Base-by-base conservation (phyloP, 1,140 invertebrate species). In the Venturia canescens region DNA sequence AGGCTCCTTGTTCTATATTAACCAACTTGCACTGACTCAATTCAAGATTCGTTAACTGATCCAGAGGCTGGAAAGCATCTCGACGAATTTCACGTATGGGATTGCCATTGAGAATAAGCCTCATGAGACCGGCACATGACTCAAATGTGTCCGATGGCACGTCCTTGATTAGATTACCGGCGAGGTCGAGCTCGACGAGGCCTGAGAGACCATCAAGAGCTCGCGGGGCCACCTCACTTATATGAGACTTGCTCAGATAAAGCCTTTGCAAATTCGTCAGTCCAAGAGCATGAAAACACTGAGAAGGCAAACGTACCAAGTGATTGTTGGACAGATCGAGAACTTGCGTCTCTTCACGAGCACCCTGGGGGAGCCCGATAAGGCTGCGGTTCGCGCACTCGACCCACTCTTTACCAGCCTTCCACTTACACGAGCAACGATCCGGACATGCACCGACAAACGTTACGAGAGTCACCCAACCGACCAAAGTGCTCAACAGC, bases 281-380 rank as follows among this genome's bases (percentile, higher is more conserved):
- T 18, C 95, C 95, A 78, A 97, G 93, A 83, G 94, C 94, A 66
- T 95, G 93, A 84, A 98, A 98, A 16, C 95, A 93, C 86, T 97
- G 95, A 75, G 94, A 93, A 67, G 94, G 94, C 66, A 98, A 91
- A 2, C 94, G 93, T 90, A 96, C 94, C 60, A 98, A 90, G 83
- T 95, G 95, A 91, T 98, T 98, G 21, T 94, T 95, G 13, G 95
- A 94, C 80, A 98, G 95, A 86, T 98, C 96, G 31, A 98, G 90
- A 7, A 98, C 97, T 92, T 98, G 97, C 0, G 97, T 97, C 84
- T 95, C 96, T n/a, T 96, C 94, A 84, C 97, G 95, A 84, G 98
- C 95, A 31, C 96, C 95, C 82, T 94, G 94, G 0, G 98, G 97
- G 60, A 97, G 94, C 6, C 94, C 92, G 53, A 94, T 94, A n/a